Evolutionary conservation across 2,113 vertebrate species (phyloP), one percentile per base, ranked within the genome.

Genomic region (Xenopus borealis): DNA sequence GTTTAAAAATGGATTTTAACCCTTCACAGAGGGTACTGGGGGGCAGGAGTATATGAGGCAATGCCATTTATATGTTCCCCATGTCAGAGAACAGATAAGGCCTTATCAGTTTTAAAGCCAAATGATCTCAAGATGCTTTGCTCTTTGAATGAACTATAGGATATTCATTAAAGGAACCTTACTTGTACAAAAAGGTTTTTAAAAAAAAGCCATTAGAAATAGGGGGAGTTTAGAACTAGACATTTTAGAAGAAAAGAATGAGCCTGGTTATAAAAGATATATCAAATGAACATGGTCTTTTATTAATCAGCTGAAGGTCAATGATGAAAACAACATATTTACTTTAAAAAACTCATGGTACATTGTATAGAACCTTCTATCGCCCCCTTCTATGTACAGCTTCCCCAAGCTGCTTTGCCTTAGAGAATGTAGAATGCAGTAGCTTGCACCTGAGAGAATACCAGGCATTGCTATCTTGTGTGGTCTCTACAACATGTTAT

Each of bases 361-460:
- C 4, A 57, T 47, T 70, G 59, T 77, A 77, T 64, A 70, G 61
- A 8, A 64, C 47, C 62, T 69, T 55, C 66, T 76, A 63, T 70
- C 64, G 67, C 50, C 27, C 61, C 67, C 66, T 75, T 70, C 63
- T 70, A 55, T 77, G 67, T 70, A 69, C 66, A 70, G 74, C 74
- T 77, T 64, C 67, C 72, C 74, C 66, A 77, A 77, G 66, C 74
- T 77, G 67, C 74, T 77, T 77, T 77, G 74, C 74, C 74, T 77
- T 77, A 70, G 66, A 77, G 61, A 77, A 68, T 68, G 57, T 77
- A 77, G 74, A 77, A 77, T 70, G 74, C 74, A 77, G 52, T 69
- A 55, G 67, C 67, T 66, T 44, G 70, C 66, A 77, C 47, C 55
- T 62, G 20, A 70, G 74, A 63, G 69, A 77, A 70, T 77, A 30